These are phyloP conservation scores for Myripristis murdjan DNA, from an alignment of 2,797 vertebrate species.

Conservation along the genomic window DNA sequence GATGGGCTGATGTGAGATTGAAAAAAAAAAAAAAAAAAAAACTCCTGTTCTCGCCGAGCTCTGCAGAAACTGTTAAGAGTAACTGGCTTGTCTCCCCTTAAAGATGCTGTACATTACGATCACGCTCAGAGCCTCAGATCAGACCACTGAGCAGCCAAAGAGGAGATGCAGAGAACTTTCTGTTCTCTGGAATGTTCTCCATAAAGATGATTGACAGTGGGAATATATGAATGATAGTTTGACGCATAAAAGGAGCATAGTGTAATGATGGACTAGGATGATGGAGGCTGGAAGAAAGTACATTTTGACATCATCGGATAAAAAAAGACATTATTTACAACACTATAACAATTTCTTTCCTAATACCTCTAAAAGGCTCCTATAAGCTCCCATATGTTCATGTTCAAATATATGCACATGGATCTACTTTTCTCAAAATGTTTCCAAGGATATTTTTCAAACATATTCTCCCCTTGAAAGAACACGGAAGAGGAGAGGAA, in stretches of 20 bases:
- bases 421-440: constrained; percentile 79
- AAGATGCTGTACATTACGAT: constrained; percentile 43
- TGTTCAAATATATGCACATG: constrained; percentile 78
- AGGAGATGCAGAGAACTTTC: constrained; percentile 31
- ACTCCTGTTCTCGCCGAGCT: neutral
- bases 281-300: constrained; percentile 55
- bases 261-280: constrained; percentile 62
- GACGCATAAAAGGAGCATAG: constrained; percentile 67
- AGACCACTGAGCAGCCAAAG: constrained; percentile 40
- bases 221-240: constrained; percentile 73
- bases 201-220: constrained; percentile 78
- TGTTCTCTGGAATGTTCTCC: constrained; percentile 61
- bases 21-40: constrained; percentile 39
- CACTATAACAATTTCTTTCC: constrained; percentile 58
- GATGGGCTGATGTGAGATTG: constrained; percentile 38
- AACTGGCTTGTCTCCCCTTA: constrained; percentile 45
- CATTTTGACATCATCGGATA: constrained; percentile 69
- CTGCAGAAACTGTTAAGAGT: constrained; percentile 40
- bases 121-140: constrained; percentile 48
- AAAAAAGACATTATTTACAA: constrained; percentile 71
- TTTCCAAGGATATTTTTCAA: constrained; percentile 80
- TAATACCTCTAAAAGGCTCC: constrained; percentile 60
- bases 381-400: constrained; percentile 72
- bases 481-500: constrained; percentile 83
- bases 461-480: constrained; percentile 73